A percentile compares a stretch with the other conserved stretches of the same genome.
Evolutionary conservation across 2,797 vertebrate species (phyloP).

Genomic region (Pampus argenteus): DNA sequence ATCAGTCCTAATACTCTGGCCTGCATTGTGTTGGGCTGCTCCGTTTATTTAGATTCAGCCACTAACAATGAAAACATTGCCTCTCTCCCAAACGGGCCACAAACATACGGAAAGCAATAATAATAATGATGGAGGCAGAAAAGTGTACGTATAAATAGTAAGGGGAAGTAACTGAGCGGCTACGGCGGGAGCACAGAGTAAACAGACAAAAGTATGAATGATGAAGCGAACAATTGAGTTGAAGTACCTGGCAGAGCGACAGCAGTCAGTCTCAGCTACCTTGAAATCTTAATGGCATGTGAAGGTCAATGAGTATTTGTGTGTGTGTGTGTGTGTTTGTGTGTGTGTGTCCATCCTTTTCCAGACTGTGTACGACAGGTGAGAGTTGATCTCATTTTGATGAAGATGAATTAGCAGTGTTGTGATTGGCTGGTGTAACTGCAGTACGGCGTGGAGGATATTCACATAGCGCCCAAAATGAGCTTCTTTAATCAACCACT

Average conservation of each 20-base stretch:
- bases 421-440: slow-evolving; percentile 70
- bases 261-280: slow-evolving; percentile 67
- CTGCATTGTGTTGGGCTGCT: slow-evolving; percentile 79
- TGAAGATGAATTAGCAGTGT: slow-evolving; percentile 73
- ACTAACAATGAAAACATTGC: slow-evolving; percentile 81
- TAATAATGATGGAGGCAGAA: slow-evolving; percentile 81
- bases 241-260: slow-evolving; percentile 77
- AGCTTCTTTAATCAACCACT: slow-evolving; percentile 78
- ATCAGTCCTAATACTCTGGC: slow-evolving; percentile 77
- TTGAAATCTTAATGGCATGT: slow-evolving; percentile 54
- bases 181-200: slow-evolving; percentile 66
- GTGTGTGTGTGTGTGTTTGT: slow-evolving; percentile 19
- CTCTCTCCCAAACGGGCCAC: slow-evolving; percentile 72
- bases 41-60: slow-evolving; percentile 80
- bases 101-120: slow-evolving; percentile 83
- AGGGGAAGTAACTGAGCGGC: slow-evolving; percentile 77
- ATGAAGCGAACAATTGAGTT: slow-evolving; percentile 76
- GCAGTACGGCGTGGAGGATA: slow-evolving; percentile 39
- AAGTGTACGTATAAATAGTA: slow-evolving; percentile 79
- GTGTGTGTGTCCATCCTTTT: slow-evolving; percentile 4
- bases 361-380: slow-evolving; percentile 64
- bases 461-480: slow-evolving; percentile 70
- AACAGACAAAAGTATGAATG: slow-evolving; percentile 83
- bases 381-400: slow-evolving; percentile 77
- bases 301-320: slow-evolving; percentile 28